phyloP scores from a whole-genome alignment of 2,888 invertebrate species.

The Eudasyphora cyanicolor region DNA sequence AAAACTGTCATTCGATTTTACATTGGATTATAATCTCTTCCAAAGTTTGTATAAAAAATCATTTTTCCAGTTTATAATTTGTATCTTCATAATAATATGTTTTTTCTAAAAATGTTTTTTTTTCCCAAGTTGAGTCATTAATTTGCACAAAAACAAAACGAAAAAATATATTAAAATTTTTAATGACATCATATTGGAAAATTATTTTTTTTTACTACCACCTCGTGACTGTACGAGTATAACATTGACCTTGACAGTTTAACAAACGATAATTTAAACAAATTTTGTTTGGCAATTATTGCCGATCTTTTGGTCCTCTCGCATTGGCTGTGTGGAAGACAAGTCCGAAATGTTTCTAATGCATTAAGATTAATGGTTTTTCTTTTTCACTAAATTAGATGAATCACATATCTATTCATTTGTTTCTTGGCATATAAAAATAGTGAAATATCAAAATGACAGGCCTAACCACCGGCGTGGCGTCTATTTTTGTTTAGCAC shows the following conservation, averaged over 20 bases:
- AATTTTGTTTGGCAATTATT: no score
- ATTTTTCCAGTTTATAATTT: no score
- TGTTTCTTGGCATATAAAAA: not conserved
- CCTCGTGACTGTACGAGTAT: not conserved
- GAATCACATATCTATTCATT: not conserved
- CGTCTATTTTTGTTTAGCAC: not conserved
- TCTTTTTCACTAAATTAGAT: constrained; percentile 1
- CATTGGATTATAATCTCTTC: no score
- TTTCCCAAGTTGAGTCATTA: not conserved
- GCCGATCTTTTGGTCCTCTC: not conserved
- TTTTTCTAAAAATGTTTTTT: no score
- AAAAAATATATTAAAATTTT: not conserved
- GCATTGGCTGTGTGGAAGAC: not conserved
- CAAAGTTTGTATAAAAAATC: no score
- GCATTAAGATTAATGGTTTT: constrained; percentile 7
- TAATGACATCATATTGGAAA: not conserved
- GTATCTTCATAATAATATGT: no score
- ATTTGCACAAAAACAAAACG: not conserved
- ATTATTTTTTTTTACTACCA: not conserved
- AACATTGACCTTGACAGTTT: not conserved
- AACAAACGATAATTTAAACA: not conserved
- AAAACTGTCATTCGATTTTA: no score
- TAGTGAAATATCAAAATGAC: not conserved
- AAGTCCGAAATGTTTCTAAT: not conserved
- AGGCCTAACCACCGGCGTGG: not conserved